These are phyloP conservation scores for Chiridota heheva DNA, from an alignment of 35 echinoderm and acorn worm genomes.

Conservation along the genomic window DNA sequence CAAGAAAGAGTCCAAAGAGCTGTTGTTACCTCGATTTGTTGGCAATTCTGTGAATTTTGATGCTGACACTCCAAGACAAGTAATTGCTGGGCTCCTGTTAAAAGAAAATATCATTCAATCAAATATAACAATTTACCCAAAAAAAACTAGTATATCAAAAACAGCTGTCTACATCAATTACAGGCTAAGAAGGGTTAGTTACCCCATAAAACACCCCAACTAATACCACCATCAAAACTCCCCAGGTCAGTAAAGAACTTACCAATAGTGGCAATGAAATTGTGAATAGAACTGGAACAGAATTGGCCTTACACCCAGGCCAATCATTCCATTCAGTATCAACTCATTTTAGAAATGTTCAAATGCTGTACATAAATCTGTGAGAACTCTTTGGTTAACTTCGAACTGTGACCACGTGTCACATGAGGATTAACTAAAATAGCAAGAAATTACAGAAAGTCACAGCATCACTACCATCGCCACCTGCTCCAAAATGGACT, in stretches of 20 bases:
- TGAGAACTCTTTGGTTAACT: too few species aligned
- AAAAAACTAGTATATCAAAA: neutral
- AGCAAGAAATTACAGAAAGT: too few species aligned
- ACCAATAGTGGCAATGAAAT: too few species aligned
- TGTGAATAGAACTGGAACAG: neutral
- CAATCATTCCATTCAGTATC: neutral
- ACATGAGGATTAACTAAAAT: too few species aligned
- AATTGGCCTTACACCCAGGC: neutral
- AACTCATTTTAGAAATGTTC: too few species aligned
- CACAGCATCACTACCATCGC: too few species aligned
- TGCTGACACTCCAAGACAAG: constrained; percentile 62
- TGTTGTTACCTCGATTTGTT: constrained; percentile 16
- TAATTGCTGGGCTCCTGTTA: constrained; percentile 73
- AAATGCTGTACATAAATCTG: too few species aligned
- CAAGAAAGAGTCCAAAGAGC: constrained; percentile 68
- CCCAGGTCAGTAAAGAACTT: neutral
- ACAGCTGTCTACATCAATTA: neutral
- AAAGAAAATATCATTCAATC: neutral
- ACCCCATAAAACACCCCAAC: too few species aligned
- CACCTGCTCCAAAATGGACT: too few species aligned
- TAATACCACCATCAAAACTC: neutral
- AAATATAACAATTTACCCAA: neutral
- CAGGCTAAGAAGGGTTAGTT: too few species aligned
- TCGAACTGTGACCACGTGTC: too few species aligned
- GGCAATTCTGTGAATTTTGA: constrained; percentile 67